Evolutionary conservation across 2,888 invertebrate genomes (phyloP).

Genomic region (Kryphioiulus occultus): DNA sequence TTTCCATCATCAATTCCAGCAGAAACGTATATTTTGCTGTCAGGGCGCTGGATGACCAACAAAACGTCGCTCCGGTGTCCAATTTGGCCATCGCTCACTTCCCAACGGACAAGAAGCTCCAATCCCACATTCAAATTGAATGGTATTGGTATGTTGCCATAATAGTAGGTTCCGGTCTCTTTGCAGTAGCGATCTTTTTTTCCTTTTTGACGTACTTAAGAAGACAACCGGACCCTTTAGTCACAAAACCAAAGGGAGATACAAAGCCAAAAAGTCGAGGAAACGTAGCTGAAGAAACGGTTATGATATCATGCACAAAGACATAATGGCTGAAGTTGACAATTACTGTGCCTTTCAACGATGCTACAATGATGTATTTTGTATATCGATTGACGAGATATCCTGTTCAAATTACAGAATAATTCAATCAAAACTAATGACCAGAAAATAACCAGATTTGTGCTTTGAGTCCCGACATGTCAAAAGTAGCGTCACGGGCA

Average conservation of each 20-base stretch:
- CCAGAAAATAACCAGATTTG: no score
- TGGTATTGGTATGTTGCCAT: not conserved
- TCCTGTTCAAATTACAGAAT: no score
- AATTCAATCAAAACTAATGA: no score
- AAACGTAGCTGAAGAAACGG: not conserved
- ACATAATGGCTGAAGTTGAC: not conserved
- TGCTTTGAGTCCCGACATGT: no score
- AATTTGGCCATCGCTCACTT: conserved; percentile 46
- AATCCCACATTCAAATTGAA: not conserved
- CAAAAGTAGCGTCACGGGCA: no score
- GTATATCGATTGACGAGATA: no score
- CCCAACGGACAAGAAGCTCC: not conserved
- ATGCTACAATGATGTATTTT: no score
- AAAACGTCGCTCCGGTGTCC: conserved; percentile 25
- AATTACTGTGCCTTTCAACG: no score
- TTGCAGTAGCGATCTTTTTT: not conserved
- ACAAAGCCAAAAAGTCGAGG: no score
- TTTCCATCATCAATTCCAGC: not conserved
- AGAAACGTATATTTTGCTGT: conserved; percentile 44
- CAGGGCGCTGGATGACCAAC: conserved; percentile 28
- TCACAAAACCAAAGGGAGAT: not conserved
- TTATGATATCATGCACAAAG: not conserved
- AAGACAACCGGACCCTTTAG: not conserved
- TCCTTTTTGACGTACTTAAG: not conserved
- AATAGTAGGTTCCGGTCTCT: not conserved